A percentile compares a stretch with the other conserved stretches of the same genome.
phyloP scores from a whole-genome alignment of 2,797 vertebrate genomes.

The Pangasius sanitwongsei region DNA sequence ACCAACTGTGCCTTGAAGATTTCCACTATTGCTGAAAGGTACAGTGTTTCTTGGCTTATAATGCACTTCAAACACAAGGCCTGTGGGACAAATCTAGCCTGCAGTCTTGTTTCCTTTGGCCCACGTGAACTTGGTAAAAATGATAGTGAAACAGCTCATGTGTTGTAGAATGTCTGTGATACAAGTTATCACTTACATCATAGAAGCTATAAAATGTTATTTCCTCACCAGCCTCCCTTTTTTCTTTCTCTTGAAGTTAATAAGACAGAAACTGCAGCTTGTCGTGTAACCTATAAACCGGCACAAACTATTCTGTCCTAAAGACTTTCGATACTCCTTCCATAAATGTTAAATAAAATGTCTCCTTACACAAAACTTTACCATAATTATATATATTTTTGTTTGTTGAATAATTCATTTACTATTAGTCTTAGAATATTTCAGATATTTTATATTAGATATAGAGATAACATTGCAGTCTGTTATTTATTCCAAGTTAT shows the following conservation, averaged over 20 bases:
- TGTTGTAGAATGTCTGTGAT: background rate
- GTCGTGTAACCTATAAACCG: too few relatives aligned
- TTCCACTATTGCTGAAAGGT: constrained; percentile 4
- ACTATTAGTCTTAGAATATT: background rate
- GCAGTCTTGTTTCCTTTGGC: background rate
- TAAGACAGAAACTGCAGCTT: background rate
- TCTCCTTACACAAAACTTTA: too few relatives aligned
- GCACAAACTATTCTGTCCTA: too few relatives aligned
- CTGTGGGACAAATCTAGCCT: background rate
- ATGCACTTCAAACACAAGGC: background rate
- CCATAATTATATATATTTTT: too few relatives aligned
- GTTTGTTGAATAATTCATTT: background rate
- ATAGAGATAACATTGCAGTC: background rate
- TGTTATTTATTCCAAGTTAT: background rate
- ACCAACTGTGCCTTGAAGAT: background rate
- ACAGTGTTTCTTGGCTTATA: background rate
- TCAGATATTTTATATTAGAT: background rate
- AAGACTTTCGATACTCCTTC: too few relatives aligned
- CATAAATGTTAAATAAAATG: too few relatives aligned
- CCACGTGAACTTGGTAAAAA: background rate
- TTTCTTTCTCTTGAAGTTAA: background rate
- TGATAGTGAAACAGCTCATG: background rate
- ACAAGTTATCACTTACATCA: too few relatives aligned
- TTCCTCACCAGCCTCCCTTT: background rate
- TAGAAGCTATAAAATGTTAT: background rate